These are phyloP conservation scores for Remorina albescens DNA, from an alignment of 2,797 vertebrate genomes.

Conservation along the genomic window DNA sequence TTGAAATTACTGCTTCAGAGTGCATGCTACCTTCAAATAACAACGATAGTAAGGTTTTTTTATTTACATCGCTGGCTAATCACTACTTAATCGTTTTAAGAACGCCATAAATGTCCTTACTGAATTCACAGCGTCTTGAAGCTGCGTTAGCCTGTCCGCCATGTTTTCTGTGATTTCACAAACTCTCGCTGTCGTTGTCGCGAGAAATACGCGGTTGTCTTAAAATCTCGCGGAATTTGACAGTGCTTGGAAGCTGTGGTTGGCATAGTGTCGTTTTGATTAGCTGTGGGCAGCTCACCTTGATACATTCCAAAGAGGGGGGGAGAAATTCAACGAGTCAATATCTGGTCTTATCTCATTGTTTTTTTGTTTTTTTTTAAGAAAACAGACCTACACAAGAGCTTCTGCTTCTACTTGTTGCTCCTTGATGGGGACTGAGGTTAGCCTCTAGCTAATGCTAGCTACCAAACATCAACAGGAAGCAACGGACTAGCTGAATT, in stretches of 20 bases:
- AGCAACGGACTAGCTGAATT: conserved; percentile 56
- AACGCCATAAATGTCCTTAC: conserved; percentile 75
- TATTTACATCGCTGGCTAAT: neutral
- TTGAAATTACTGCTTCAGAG: accelerated
- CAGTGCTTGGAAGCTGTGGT: conserved; percentile 6
- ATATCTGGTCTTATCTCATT: neutral
- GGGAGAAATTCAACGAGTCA: neutral
- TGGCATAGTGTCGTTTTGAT: neutral
- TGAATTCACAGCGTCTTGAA: conserved; percentile 97
- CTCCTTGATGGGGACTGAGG: conserved; percentile 22
- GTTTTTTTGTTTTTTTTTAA: neutral
- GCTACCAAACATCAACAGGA: conserved; percentile 76
- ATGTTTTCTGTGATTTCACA: conserved; percentile 73
- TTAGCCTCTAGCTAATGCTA: conserved; percentile 66
- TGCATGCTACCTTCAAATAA: accelerated
- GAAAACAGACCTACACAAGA: neutral
- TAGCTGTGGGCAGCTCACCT: conserved; percentile 10
- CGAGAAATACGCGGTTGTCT: conserved; percentile 24
- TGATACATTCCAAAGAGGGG: neutral
- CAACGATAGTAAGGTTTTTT: accelerated
- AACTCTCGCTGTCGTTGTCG: conserved; percentile 29
- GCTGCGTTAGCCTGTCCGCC: conserved; percentile 94
- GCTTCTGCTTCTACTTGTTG: neutral
- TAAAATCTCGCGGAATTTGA: conserved; percentile 29
- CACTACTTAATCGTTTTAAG: neutral